Evolutionary conservation across 2,113 vertebrate genomes (phyloP), one percentile per base, ranked within the genome.

Genomic region (Notiomystis cincta): DNA sequence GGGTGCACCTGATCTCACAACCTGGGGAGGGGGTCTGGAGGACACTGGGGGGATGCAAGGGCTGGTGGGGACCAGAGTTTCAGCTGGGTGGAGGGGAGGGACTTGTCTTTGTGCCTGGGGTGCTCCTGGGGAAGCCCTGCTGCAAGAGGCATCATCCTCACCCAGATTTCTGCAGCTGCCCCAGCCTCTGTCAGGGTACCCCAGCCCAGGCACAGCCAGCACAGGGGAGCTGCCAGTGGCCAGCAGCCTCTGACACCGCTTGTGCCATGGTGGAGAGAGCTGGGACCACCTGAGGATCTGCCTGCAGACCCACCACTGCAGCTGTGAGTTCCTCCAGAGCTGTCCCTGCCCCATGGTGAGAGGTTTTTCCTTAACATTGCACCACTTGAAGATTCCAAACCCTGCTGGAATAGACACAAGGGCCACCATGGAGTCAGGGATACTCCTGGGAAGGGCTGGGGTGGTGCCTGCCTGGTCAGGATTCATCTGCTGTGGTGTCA

Each of bases 371-470:
- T 28, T 17, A 2, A 6, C 4, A 1, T 8, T 0, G 0, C 5
- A 9, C 11, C 3, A 1, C 17, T 22, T 0, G 0, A 38, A 23
- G 33, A 38, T 42, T 61, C 31, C 13, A 38, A 6, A 0, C 17
- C 1, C 8, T 18, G 25, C 7, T 1, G 30, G 62, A 17, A 9
- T 15, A 1, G 13, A 3, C 10, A 2, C 4, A 0, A 10, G 16
- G 45, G 9, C 22, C 4, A 1, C 17, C 0, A 2, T 0, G 0
- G 67, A 17, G 27, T 16, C 19, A 6, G 47, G 56, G 75, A 3
- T 84, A 35, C 30, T 33, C 3, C 20, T n/a, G 35, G 47, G 54
- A 9, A 42, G 51, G 89, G 20, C 22, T 47, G 64, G 53, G 40
- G 2, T 51, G 37, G 14, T 31, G 9, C 31, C 6, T 58, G 19